phyloP scores from a whole-genome alignment of 2,888 invertebrate species.

The Cyclophora albipunctata region DNA sequence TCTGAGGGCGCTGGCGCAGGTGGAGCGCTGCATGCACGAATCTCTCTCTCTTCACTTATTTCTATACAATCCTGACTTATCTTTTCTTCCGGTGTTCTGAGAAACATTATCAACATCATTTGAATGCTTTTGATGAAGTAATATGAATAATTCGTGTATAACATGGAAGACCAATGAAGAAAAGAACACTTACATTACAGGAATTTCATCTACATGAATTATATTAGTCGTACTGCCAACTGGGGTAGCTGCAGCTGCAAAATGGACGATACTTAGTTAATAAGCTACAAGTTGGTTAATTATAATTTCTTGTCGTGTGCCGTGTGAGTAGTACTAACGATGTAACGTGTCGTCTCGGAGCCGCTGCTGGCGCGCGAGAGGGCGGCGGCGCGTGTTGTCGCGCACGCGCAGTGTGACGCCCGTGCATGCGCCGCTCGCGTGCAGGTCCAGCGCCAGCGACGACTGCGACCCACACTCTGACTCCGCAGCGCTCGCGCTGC shows the following conservation, averaged over 20 bases:
- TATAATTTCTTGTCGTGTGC: too few species aligned
- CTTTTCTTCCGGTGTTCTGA: slow-evolving; percentile 20
- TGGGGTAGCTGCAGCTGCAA: slow-evolving; percentile 39
- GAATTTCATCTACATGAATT: slow-evolving; percentile 36
- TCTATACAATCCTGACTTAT: not conserved
- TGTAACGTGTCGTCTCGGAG: slow-evolving; percentile 81
- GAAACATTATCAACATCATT: not conserved
- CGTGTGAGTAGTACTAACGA: slow-evolving; percentile 33
- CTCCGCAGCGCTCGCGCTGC: slow-evolving; percentile 61
- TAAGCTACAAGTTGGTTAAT: too few species aligned
- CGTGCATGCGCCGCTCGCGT: slow-evolving; percentile 71
- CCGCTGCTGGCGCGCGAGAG: slow-evolving; percentile 84
- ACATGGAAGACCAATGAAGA: not conserved
- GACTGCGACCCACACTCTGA: slow-evolving; percentile 78
- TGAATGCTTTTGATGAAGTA: not conserved
- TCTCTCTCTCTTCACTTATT: slow-evolving; percentile 30
- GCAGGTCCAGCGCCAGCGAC: slow-evolving; percentile 85
- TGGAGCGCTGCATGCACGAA: slow-evolving; percentile 13
- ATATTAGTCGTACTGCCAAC: slow-evolving; percentile 46
- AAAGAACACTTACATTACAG: slow-evolving; percentile 33
- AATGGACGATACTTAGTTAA: too few species aligned
- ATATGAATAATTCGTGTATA: not conserved
- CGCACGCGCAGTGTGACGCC: slow-evolving; percentile 75
- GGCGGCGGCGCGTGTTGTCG: slow-evolving; percentile 83
- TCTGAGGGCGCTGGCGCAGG: slow-evolving; percentile 13